These are phyloP conservation scores for Caracal caracal DNA, from an alignment of 2,113 vertebrate genomes.

Conservation along the genomic window DNA sequence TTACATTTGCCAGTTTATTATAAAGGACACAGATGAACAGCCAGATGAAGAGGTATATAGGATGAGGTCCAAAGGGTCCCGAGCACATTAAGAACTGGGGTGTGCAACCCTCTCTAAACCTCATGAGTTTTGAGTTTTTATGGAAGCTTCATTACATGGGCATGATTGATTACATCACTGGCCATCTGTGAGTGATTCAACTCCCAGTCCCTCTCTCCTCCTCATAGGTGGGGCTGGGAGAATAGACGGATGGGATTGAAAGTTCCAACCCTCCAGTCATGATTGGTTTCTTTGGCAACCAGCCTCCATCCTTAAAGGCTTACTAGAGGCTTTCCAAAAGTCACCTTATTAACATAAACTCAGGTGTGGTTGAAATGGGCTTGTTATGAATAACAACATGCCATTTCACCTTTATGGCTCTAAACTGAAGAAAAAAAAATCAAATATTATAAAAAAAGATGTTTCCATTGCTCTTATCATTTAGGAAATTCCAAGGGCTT, in stretches of 20 bases:
- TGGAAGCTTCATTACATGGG: not conserved
- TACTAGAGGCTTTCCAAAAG: not conserved
- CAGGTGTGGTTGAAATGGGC: not conserved
- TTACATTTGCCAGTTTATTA: not conserved
- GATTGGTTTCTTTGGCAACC: not conserved
- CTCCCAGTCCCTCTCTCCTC: not conserved
- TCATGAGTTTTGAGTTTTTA: not conserved
- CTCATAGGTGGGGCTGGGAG: not conserved
- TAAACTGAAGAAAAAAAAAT: not conserved
- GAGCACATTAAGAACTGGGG: not conserved
- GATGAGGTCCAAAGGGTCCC: not conserved
- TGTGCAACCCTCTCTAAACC: not conserved
- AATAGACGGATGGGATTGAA: not conserved
- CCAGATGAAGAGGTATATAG: not conserved
- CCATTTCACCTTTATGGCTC: not conserved
- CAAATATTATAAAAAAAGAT: not conserved
- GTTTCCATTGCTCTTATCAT: not conserved
- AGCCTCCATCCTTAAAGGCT: not conserved
- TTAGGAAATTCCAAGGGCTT: not conserved
- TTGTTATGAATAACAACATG: not conserved
- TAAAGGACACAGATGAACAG: not conserved
- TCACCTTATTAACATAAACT: slow-evolving; percentile 20
- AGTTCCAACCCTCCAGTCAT: not conserved
- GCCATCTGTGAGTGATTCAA: not conserved
- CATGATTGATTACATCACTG: not conserved